Conservation (phyloP, 2,888 invertebrate genomes). For the Electrophaes corylata region DNA sequence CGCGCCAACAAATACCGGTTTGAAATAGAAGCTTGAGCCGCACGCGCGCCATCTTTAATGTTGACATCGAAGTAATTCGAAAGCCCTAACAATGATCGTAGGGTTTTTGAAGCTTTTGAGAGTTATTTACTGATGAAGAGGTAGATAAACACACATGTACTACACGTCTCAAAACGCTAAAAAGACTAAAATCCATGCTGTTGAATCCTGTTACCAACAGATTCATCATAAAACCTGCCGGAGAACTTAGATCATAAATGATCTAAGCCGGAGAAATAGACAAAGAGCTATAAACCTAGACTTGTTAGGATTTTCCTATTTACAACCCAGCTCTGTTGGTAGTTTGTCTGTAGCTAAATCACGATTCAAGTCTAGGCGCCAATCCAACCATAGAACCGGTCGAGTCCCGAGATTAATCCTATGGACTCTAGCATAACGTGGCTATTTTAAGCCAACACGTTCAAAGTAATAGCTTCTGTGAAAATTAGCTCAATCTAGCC, state of each 20-base stretch:
- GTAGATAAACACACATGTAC: too few species aligned
- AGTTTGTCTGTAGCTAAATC: conserved; percentile 46
- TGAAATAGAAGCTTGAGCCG: conserved; percentile 55
- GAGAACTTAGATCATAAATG: too few species aligned
- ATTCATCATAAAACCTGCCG: conserved; percentile 11
- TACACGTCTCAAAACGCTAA: too few species aligned
- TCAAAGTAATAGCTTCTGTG: conserved; percentile 43
- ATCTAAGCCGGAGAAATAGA: too few species aligned
- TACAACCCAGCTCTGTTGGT: background rate
- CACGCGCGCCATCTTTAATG: conserved; percentile 49
- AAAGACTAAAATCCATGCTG: too few species aligned
- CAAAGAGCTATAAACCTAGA: conserved; percentile 31
- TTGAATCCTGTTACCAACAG: background rate
- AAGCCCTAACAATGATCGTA: conserved; percentile 28
- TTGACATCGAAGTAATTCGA: conserved; percentile 44
- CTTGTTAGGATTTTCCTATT: background rate
- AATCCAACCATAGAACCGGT: conserved; percentile 61
- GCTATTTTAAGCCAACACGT: conserved; percentile 59
- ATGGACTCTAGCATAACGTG: conserved; percentile 49
- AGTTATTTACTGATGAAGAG: background rate
- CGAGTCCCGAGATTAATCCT: conserved; percentile 52
- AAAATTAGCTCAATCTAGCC: conserved; percentile 14
- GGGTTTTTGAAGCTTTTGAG: background rate
- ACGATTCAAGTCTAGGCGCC: conserved; percentile 49
- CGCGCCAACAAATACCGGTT: conserved; percentile 67